Conservation (phyloP, 2,888 invertebrate genomes). For the Hipparchia semele region DNA sequence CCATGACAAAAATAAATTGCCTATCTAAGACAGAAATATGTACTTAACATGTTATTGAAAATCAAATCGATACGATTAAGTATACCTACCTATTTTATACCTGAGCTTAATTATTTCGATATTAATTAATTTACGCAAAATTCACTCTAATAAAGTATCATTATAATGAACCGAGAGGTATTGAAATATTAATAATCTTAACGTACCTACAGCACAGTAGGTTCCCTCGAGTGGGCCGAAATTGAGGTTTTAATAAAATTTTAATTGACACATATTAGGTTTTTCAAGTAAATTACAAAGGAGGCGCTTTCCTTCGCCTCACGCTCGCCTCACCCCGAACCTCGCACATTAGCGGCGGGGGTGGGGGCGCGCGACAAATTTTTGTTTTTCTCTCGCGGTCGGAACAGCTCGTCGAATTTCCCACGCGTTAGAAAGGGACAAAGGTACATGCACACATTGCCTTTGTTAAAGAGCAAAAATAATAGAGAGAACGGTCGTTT, state of each 20-base stretch:
- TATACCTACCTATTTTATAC: not conserved
- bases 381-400: slow-evolving; percentile 75
- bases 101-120: not conserved
- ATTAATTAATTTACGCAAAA: slow-evolving; percentile 14
- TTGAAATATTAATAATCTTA: slow-evolving; percentile 72
- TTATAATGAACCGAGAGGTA: slow-evolving; percentile 45
- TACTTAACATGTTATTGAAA: not conserved
- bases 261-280: slow-evolving; percentile 81
- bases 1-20: too few species aligned
- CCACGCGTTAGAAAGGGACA: slow-evolving; percentile 65
- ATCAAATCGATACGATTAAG: not conserved
- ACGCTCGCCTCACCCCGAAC: slow-evolving; percentile 53
- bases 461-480: slow-evolving; percentile 82
- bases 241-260: slow-evolving; percentile 73
- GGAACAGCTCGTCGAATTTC: slow-evolving; percentile 54
- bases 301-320: slow-evolving; percentile 64
- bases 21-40: not conserved
- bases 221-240: slow-evolving; percentile 58
- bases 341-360: slow-evolving; percentile 72
- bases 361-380: slow-evolving; percentile 72
- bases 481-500: slow-evolving; percentile 83
- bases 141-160: slow-evolving; percentile 39
- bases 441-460: slow-evolving; percentile 79
- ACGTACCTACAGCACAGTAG: slow-evolving; percentile 45
- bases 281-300: slow-evolving; percentile 77